Conservation (phyloP, 92 coral and sea anemone genomes). For the Phymanthus crucifer region DNA sequence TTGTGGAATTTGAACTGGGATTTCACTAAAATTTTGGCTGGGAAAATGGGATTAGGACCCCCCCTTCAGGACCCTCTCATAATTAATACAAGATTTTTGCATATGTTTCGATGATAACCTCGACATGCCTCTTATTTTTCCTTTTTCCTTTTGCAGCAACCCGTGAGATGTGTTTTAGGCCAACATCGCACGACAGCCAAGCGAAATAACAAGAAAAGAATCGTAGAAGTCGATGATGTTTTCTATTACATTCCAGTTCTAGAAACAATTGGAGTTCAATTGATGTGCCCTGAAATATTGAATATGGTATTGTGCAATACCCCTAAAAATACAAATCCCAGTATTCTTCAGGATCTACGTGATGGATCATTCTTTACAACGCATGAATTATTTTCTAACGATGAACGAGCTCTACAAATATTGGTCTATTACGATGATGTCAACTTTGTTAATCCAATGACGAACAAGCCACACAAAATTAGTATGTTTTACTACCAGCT, state of each 20-base stretch:
- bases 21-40: too few relatives aligned
- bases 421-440: constrained; percentile 55
- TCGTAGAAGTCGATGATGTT: constrained; percentile 49
- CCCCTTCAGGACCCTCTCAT: too few relatives aligned
- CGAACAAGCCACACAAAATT: constrained; percentile 36
- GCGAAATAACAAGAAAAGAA: constrained; percentile 32
- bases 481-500: constrained; percentile 54
- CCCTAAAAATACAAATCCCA: background rate
- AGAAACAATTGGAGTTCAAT: constrained; percentile 32
- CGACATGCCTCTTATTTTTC: background rate
- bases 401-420: constrained; percentile 34
- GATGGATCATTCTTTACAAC: constrained; percentile 45
- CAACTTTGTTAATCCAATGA: constrained; percentile 39
- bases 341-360: constrained; percentile 36
- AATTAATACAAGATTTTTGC: background rate
- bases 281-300: constrained; percentile 33
- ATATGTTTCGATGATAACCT: background rate
- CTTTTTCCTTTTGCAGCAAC: background rate
- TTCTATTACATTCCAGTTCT: constrained; percentile 49
- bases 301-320: constrained; percentile 38
- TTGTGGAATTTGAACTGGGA: too few relatives aligned
- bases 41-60: too few relatives aligned
- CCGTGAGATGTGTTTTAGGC: constrained; percentile 20
- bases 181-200: background rate
- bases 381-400: constrained; percentile 37